Percentiles rank a stretch among this genome's conserved stretches.
These are phyloP conservation scores for Erebia aethiops DNA, from an alignment of 2,888 invertebrate genomes.

Conservation along the genomic window DNA sequence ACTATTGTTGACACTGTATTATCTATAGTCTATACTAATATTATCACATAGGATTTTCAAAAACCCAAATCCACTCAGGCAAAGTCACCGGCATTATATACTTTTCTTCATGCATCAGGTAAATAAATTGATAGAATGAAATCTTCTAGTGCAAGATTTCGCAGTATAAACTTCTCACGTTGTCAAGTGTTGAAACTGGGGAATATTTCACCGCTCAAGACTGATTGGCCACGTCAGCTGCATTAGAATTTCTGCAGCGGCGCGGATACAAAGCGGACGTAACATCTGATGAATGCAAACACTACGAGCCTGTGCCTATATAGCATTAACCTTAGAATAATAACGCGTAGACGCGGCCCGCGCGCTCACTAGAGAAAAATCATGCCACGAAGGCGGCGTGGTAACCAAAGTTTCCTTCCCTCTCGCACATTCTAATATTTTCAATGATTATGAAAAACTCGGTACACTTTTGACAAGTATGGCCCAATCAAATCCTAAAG, in stretches of 20 bases:
- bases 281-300: constrained; percentile 36
- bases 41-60: too few relatives aligned
- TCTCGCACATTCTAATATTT: too few relatives aligned
- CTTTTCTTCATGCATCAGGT: background rate
- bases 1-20: too few relatives aligned
- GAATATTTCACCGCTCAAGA: constrained; percentile 16
- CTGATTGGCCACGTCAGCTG: constrained; percentile 10
- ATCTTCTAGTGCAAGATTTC: background rate
- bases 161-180: constrained; percentile 4
- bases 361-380: background rate
- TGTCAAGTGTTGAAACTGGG: constrained; percentile 4
- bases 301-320: background rate
- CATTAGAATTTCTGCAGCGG: constrained; percentile 25
- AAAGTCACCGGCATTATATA: too few relatives aligned
- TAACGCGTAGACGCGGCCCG: background rate
- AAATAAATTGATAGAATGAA: background rate
- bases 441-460: too few relatives aligned
- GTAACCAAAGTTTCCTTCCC: too few relatives aligned
- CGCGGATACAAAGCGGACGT: constrained; percentile 36
- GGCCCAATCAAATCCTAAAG: too few relatives aligned
- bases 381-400: background rate
- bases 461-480: too few relatives aligned
- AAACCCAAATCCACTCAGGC: too few relatives aligned
- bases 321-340: constrained; percentile 7
- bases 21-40: too few relatives aligned